A percentile compares a stretch with the other conserved stretches of the same genome.
phyloP scores from a whole-genome alignment of 2,113 vertebrate species.

The Caranx melampygus region DNA sequence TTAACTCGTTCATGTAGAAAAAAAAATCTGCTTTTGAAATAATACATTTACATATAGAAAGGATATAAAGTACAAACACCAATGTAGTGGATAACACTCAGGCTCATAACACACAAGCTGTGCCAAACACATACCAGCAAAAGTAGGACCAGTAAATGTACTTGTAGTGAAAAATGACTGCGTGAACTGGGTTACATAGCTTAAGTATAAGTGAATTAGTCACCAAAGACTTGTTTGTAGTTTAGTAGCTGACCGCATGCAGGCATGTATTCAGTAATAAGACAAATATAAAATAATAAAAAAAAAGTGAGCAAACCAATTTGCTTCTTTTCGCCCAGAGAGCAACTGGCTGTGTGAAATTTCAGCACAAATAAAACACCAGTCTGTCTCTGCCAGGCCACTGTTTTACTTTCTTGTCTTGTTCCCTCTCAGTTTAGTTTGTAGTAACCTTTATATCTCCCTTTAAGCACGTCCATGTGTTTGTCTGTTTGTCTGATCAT shows the following conservation, averaged over 20 bases:
- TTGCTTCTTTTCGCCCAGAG: slow-evolving; percentile 15
- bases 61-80: background rate
- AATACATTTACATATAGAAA: background rate
- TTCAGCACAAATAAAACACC: slow-evolving; percentile 36
- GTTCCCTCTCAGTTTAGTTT: slow-evolving; percentile 37
- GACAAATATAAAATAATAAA: slow-evolving; percentile 4
- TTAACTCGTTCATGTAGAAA: background rate
- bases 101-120: background rate
- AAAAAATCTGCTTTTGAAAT: background rate
- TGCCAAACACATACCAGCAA: background rate
- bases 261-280: background rate
- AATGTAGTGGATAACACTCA: background rate
- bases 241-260: background rate
- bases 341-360: slow-evolving; percentile 37
- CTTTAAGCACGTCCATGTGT: slow-evolving; percentile 17
- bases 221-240: background rate
- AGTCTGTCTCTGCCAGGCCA: slow-evolving; percentile 15
- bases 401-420: background rate
- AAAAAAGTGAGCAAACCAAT: background rate
- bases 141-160: background rate
- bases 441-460: slow-evolving; percentile 31
- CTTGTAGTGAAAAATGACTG: background rate
- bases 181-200: background rate
- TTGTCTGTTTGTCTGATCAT: slow-evolving; percentile 36
- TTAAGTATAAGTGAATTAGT: background rate